Evolutionary conservation across 2,113 vertebrate genomes (phyloP), one percentile per base, ranked within the genome.

Genomic region (Suricata suricatta): DNA sequence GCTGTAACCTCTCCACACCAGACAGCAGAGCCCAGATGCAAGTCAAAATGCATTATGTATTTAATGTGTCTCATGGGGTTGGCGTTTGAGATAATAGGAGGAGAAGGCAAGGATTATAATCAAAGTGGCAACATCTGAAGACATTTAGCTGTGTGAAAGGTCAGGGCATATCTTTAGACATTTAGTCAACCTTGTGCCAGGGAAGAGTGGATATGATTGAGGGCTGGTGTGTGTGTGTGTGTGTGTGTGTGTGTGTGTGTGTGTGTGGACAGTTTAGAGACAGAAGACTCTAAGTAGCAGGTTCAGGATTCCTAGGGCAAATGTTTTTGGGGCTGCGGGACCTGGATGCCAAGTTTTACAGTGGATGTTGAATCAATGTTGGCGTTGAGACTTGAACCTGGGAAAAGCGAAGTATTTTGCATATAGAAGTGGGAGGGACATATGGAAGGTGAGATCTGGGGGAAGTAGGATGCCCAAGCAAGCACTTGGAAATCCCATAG

Each of bases 111-210:
- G 89, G 54, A 97, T 97, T 92, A 27, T 90, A 92, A 97, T 84
- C 97, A 98, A 86, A 97, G 97, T 96, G 90, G 91, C 84, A 98
- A 96, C 97, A 97, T 94, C 94, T 98, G 98, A 97, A 98, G 97
- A 97, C 90, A 63, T 93, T 93, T 98, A 97, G 91, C 52, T 17
- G 2, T 63, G 84, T 68, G 84, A 97, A 97, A 97, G 96, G 97
- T 98, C 98, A 98, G 97, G 92, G 97, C 88, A 17, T 77, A 87
- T 16, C 25, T 11, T 93, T 54, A 87, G 96, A 92, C 88, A 76
- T 93, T 97, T 90, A 98, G 92, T 93, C 3, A 82, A 94, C 85
- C 90, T 84, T 63, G 60, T 90, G 68, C 31, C 25, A 27, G 92
- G 82, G 52, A 93, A 77, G 47, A 96, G 71, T 60, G 25, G 69